Evolutionary conservation across 1,140 invertebrate species (phyloP), one percentile per base, ranked within the genome.

Genomic region (Lysiphlebus fabarum): DNA sequence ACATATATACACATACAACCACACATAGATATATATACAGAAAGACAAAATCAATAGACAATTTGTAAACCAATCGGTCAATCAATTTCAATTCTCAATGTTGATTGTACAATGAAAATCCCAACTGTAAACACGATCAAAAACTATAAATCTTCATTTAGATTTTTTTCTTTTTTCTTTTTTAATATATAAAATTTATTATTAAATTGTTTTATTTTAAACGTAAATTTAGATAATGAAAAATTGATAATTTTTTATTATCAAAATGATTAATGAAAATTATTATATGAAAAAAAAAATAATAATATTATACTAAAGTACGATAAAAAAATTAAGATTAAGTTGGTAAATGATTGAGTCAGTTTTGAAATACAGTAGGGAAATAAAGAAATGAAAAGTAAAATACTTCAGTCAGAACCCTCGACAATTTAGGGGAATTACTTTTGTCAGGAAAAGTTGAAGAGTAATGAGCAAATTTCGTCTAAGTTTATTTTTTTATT

Each of bases 11-110:
- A 17, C 17, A 17, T 3, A 17, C 17, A 17, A 1, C 1, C 17
- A 26, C 17, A 26, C 17, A 26, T 26, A 26, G 17, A 1, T 4
- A 26, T 4, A 26, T 4, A 26, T 4, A 26, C 17, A 26, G 17
- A 26, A 4, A 26, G 17, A 1, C 17, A 26, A 1, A 4, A 26
- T n/a, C 4, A 2, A 41, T 53, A 11, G 17, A 26, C 17, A 3
- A 26, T 50, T 44, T 14, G 41, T 51, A 58, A 51, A 48, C 57
- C 56, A 51, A 62, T 62, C 53, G 62, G 62, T 63, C 62, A 59
- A 63, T 63, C 57, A 59, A 63, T 63, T 59, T 63, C 62, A 63
- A 62, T 62, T 62, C 57, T 59, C 53, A 53, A 26, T 26, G 17
- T 26, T 26, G 17, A 50, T 55, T 44, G 44, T 5, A 49, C 33